These are phyloP conservation scores for Penaeus indicus DNA, from an alignment of 1,140 invertebrate genomes.

Conservation along the genomic window DNA sequence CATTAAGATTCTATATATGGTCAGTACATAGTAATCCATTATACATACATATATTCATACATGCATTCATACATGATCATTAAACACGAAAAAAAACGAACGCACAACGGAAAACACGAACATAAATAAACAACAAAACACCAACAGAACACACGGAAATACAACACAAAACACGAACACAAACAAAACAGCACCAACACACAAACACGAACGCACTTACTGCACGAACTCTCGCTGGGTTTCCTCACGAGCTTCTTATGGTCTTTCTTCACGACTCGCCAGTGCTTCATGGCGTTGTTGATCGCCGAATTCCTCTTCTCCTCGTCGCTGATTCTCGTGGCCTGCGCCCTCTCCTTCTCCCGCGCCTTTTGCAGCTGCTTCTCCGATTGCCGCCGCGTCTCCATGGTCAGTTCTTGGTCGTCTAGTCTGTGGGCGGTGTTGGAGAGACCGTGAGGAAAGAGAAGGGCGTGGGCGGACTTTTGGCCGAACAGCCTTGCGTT, in stretches of 20 bases:
- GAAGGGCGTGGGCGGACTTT: too few species aligned
- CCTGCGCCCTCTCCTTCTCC: slow-evolving; percentile 63
- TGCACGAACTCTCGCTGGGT: slow-evolving; percentile 45
- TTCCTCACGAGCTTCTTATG: slow-evolving; percentile 54
- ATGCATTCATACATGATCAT: too few species aligned
- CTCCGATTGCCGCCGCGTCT: slow-evolving; percentile 62
- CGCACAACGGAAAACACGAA: too few species aligned
- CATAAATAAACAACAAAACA: too few species aligned
- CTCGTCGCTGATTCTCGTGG: slow-evolving; percentile 56
- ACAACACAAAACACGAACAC: too few species aligned
- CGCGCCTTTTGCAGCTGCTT: slow-evolving; percentile 64
- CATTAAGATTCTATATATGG: too few species aligned
- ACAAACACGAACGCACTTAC: background rate
- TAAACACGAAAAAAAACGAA: too few species aligned
- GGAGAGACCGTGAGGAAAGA: background rate
- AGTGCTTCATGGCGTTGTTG: slow-evolving; percentile 66
- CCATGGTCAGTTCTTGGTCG: slow-evolving; percentile 66
- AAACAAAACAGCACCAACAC: too few species aligned
- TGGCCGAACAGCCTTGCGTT: too few species aligned
- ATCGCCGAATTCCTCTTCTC: slow-evolving; percentile 66
- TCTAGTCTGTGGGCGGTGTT: slow-evolving; percentile 56
- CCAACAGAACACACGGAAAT: too few species aligned
- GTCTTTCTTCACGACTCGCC: slow-evolving; percentile 63
- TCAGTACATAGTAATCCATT: too few species aligned
- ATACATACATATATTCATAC: too few species aligned